phyloP scores from a whole-genome alignment of 2,797 vertebrate genomes.

The Spinus olivaceus region DNA sequence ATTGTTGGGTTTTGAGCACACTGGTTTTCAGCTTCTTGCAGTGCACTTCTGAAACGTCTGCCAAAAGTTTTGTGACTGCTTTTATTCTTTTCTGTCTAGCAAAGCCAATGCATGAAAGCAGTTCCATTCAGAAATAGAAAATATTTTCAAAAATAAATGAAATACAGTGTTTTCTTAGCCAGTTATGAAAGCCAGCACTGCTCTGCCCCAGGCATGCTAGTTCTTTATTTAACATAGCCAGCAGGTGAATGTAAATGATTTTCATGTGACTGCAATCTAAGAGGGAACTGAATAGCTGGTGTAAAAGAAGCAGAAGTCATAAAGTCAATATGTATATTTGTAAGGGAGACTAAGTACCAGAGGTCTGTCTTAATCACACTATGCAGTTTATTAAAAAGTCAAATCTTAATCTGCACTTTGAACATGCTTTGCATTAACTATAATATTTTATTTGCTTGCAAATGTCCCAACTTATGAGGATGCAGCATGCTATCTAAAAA shows the following conservation, averaged over 20 bases:
- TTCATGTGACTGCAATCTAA: background rate
- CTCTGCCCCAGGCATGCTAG: background rate
- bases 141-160: background rate
- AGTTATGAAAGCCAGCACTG: background rate
- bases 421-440: background rate
- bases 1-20: background rate
- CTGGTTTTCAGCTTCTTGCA: background rate
- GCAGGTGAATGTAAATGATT: background rate
- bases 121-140: background rate
- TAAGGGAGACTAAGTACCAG: background rate
- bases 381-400: background rate
- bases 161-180: background rate
- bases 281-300: background rate
- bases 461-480: background rate
- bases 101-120: background rate
- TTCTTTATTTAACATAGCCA: background rate
- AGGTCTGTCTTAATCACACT: background rate
- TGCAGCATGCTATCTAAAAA: background rate
- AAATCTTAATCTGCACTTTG: background rate
- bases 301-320: background rate
- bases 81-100: background rate
- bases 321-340: background rate
- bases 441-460: background rate
- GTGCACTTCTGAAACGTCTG: background rate
- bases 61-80: background rate